A percentile compares a stretch with the other conserved stretches of the same genome.
These are phyloP conservation scores for Callyntrura sp. DNA, from an alignment of 2,888 invertebrate species.

Conservation along the genomic window DNA sequence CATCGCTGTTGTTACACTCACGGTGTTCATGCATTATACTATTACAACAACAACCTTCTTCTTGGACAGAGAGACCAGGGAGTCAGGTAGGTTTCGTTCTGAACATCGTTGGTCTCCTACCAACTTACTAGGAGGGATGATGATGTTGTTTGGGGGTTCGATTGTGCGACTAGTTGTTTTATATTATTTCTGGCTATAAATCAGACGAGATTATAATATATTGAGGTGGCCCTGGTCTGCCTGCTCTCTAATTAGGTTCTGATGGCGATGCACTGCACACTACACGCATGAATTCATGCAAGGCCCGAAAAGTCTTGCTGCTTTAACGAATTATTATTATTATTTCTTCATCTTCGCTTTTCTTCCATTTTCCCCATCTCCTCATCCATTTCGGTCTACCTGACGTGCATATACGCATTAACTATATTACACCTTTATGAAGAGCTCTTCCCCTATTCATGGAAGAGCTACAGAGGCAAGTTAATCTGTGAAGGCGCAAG, in stretches of 20 bases:
- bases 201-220: conserved; percentile 82
- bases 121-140: conserved; percentile 66
- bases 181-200: conserved; percentile 82
- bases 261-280: conserved; percentile 72
- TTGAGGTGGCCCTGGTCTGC: conserved; percentile 82
- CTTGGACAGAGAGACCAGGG: conserved; percentile 9
- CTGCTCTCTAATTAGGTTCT: conserved; percentile 81
- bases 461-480: conserved; percentile 1
- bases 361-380: conserved; percentile 7
- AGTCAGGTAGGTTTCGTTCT: conserved; percentile 70
- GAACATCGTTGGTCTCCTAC: conserved; percentile 60
- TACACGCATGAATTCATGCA: conserved; percentile 23
- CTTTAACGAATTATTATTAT: conserved; percentile 72
- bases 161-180: conserved; percentile 79
- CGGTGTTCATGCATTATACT: conserved; percentile 54
- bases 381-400: conserved; percentile 37
- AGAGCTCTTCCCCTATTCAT: not conserved
- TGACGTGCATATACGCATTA: not conserved
- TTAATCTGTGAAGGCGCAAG: conserved; percentile 68
- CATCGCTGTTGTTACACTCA: conserved; percentile 57
- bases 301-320: conserved; percentile 59
- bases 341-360: conserved; percentile 61
- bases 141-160: conserved; percentile 77
- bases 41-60: not conserved
- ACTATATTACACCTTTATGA: conserved; percentile 11